Evolutionary conservation across 2,113 vertebrate species (phyloP).

Genomic region (Odontesthes bonariensis): DNA sequence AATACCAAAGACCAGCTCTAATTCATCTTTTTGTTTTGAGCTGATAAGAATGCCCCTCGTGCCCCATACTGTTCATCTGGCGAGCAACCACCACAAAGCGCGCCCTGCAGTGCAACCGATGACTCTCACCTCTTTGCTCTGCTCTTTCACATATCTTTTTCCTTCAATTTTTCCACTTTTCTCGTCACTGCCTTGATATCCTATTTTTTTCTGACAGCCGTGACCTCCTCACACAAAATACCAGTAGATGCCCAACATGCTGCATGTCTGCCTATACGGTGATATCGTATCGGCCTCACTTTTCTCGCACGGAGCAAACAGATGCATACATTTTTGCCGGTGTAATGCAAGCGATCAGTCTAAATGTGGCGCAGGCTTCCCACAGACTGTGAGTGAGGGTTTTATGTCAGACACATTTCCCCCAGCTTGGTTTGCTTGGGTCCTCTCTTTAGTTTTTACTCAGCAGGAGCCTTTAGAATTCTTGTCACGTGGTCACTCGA

Average conservation of each 20-base stretch:
- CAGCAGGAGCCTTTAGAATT: slow-evolving; percentile 17
- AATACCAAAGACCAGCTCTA: background rate
- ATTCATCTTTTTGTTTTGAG: background rate
- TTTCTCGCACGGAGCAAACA: background rate
- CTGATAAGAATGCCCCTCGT: slow-evolving; percentile 1
- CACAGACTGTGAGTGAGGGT: background rate
- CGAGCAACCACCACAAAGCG: background rate
- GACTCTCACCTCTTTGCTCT: background rate
- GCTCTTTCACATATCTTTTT: background rate
- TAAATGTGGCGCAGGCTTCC: background rate
- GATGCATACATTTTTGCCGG: background rate
- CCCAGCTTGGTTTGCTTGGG: slow-evolving; percentile 6
- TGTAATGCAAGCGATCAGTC: background rate
- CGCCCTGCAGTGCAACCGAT: background rate
- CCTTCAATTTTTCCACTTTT: no score
- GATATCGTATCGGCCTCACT: background rate
- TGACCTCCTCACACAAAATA: background rate
- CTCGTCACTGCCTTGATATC: background rate
- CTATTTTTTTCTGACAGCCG: background rate
- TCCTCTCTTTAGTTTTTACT: slow-evolving; percentile 42
- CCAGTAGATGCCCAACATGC: background rate
- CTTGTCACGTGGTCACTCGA: slow-evolving; percentile 13
- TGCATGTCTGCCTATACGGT: background rate
- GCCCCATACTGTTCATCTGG: background rate
- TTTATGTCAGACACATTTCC: slow-evolving; percentile 19